Percentiles rank a stretch among this genome's conserved stretches.
Evolutionary conservation across 2,113 vertebrate species (phyloP).

Genomic region (Sander lucioperca): DNA sequence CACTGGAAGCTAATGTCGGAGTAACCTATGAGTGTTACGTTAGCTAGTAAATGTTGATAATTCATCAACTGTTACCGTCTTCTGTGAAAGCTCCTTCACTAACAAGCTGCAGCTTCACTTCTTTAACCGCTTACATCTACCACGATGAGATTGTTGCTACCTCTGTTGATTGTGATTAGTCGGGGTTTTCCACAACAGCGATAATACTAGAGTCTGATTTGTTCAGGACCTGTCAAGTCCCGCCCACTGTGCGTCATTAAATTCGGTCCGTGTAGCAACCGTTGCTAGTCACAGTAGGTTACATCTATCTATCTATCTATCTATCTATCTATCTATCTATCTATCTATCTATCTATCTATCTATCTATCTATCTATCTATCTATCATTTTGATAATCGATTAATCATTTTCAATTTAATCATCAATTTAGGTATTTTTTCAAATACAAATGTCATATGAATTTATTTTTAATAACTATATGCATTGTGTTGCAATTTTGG

Average conservation of each 20-base stretch:
- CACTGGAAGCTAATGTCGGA: neutral
- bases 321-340: neutral
- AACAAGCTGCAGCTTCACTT: neutral
- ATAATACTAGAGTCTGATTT: slow-evolving; percentile 6
- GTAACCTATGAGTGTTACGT: neutral
- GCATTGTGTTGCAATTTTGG: neutral
- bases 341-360: slow-evolving; percentile 4
- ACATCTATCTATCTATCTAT: slow-evolving; percentile 13
- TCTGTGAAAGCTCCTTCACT: neutral
- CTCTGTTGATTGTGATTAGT: slow-evolving; percentile 66
- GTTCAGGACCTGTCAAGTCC: slow-evolving; percentile 53
- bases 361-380: slow-evolving; percentile 4
- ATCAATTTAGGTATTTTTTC: neutral
- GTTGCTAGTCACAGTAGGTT: neutral
- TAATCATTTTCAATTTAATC: no score
- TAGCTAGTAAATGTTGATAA: neutral
- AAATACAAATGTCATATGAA: neutral
- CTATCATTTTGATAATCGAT: neutral
- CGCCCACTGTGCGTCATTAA: slow-evolving; percentile 62
- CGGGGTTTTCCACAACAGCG: fast-evolving
- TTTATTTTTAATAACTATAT: neutral
- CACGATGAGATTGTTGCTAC: neutral
- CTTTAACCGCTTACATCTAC: neutral
- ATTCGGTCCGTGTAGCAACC: slow-evolving; percentile 59
- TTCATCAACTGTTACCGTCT: fast-evolving